Evolutionary conservation across 53 echinoderm and acorn worm genomes (phyloP).

Genomic region (Echinarachnius parma): DNA sequence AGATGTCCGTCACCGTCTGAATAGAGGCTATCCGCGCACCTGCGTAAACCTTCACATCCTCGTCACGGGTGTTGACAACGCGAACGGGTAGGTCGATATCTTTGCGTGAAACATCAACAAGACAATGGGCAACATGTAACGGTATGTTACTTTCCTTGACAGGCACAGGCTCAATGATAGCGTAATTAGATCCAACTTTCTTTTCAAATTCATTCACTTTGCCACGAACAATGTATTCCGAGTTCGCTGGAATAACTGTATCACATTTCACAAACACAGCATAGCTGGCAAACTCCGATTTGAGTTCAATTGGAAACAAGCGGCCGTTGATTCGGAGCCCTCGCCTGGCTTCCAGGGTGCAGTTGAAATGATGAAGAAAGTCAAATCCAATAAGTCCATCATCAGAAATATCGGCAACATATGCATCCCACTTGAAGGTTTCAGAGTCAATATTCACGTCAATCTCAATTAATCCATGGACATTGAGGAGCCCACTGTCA

Average conservation of each 20-base stretch:
- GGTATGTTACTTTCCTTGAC: not conserved
- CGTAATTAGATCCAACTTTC: not conserved
- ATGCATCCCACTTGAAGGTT: slow-evolving; percentile 15
- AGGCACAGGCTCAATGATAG: slow-evolving; percentile 17
- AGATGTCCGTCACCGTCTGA: slow-evolving; percentile 1
- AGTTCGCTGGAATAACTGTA: slow-evolving; percentile 24
- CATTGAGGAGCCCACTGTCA: slow-evolving; percentile 1
- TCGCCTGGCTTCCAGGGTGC: slow-evolving; percentile 23
- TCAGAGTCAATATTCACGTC: slow-evolving; percentile 8
- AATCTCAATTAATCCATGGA: slow-evolving; percentile 17
- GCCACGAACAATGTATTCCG: slow-evolving; percentile 30
- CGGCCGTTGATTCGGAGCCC: slow-evolving; percentile 8
- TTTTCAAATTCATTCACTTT: not conserved
- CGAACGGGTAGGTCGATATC: slow-evolving; percentile 58
- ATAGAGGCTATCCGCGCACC: slow-evolving; percentile 40
- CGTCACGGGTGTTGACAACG: slow-evolving; percentile 42
- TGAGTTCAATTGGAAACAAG: slow-evolving; percentile 17
- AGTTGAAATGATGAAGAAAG: slow-evolving; percentile 28
- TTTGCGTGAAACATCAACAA: slow-evolving; percentile 10
- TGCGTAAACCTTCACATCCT: slow-evolving; percentile 22
- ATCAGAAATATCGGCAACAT: slow-evolving; percentile 28
- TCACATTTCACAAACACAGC: slow-evolving; percentile 16
- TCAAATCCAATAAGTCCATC: slow-evolving; percentile 28
- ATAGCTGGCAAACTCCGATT: not conserved
- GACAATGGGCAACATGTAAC: slow-evolving; percentile 15